Evolutionary conservation across 2,888 invertebrate genomes (phyloP), one percentile per base, ranked within the genome.

Genomic region (Drosophila hawaiiensis): DNA sequence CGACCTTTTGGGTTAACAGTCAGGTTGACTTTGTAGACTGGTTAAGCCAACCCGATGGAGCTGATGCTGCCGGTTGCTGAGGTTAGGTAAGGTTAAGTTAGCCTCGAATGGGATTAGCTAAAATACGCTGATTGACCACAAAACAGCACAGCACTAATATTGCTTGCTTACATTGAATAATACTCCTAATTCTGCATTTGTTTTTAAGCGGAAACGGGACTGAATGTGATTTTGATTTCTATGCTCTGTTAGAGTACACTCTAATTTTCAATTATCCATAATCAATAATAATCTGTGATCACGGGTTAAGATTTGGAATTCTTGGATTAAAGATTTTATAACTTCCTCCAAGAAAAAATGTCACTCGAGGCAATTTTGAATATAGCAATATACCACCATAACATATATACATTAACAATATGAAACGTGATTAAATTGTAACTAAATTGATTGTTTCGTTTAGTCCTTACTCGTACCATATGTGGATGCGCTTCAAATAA

Each of bases 31-130:
- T 29, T 19, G 16, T 61, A 61, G 22, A n/a, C 6, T 50, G 29
- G 50, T 54, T 28, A 43, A 47, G 4, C 28, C 37, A 49, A 25
- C 28, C 35, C 35, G n/a, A 33, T 65, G 52, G 58, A 68, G 66
- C 71, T 65, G 56, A 63, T 55, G 67, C 63, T 59, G 37, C 56
- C 25, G 25, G 3, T 28, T 28, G 25, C 25, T 56, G 35, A 55
- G 68, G 79, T 64, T 35, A 56, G 31, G n/a, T 39, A 39, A 54
- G 76, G 53, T 76, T 70, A 59, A 61, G 25, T 47, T 54, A 54
- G 4, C 39, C 16, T 39, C 29, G 39, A 50, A 41, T 31, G 9
- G 22, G 43, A 60, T 35, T 62, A 39, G 22, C 41, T 28, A 22
- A 59, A 16, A 41, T 14, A 33, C n/a, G 49, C 14, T 35, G 49